Evolutionary conservation across 2,888 invertebrate genomes (phyloP).

Genomic region (Allacma fusca): DNA sequence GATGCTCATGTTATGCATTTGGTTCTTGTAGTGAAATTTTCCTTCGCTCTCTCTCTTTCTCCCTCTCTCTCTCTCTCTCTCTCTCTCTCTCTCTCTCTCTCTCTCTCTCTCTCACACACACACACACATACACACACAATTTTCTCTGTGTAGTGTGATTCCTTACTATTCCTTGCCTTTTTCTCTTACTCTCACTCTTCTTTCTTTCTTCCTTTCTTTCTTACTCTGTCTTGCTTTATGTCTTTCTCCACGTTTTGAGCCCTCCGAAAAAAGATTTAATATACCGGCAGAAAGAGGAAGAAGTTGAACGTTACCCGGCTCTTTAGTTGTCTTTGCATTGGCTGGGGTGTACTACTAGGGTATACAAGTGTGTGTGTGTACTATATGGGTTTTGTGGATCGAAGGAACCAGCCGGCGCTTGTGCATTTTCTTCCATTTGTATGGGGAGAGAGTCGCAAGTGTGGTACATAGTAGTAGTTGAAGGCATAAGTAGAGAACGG

Average conservation of each 20-base stretch:
- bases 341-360: slow-evolving; percentile 25
- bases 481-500: background rate
- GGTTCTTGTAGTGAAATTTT: background rate
- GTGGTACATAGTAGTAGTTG: slow-evolving; percentile 12
- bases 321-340: slow-evolving; percentile 37
- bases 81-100: slow-evolving; percentile 6
- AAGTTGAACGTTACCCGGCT: slow-evolving; percentile 37
- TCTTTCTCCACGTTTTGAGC: background rate
- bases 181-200: background rate
- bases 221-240: slow-evolving; percentile 7
- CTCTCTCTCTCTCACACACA: background rate
- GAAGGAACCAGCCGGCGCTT: slow-evolving; percentile 54
- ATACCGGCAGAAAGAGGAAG: slow-evolving; percentile 34
- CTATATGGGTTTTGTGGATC: slow-evolving; percentile 31
- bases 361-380: background rate
- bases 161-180: slow-evolving; percentile 27
- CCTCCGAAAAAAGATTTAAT: slow-evolving; percentile 37
- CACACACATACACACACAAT: slow-evolving; percentile 20
- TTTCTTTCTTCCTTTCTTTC: background rate
- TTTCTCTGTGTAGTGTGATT: slow-evolving; percentile 1
- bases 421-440: slow-evolving; percentile 48
- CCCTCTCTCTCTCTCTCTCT: background rate
- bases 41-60: background rate
- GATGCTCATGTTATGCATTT: slow-evolving; percentile 7
- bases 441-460: slow-evolving; percentile 17